Evolutionary conservation across 2,797 vertebrate species (phyloP).

Genomic region (Protonibea diacanthus): DNA sequence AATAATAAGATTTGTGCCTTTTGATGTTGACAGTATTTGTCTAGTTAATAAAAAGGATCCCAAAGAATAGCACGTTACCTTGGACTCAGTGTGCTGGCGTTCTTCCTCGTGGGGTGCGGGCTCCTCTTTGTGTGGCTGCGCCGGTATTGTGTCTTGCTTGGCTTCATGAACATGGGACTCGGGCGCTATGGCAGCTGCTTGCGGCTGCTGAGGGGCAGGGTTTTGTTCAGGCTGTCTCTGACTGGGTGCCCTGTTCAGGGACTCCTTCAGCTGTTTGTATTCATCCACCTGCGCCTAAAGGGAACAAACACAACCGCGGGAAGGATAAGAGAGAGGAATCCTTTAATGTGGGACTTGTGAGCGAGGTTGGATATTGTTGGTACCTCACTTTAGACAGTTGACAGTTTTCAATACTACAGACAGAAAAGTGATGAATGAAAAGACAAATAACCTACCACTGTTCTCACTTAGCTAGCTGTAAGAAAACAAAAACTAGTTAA

Average conservation of each 20-base stretch:
- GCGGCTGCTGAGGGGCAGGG: constrained; percentile 30
- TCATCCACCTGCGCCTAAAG: constrained; percentile 93
- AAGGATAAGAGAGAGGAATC: background rate
- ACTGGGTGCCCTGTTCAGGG: constrained; percentile 86
- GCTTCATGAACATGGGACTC: constrained; percentile 50
- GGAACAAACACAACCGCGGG: constrained; percentile 19
- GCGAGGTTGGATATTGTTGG: background rate
- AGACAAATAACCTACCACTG: too few species aligned
- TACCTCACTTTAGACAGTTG: too few species aligned
- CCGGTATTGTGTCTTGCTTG: background rate
- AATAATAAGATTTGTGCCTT: background rate
- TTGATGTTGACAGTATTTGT: background rate
- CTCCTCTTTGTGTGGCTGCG: constrained; percentile 29
- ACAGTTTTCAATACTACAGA: too few species aligned
- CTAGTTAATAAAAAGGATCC: background rate
- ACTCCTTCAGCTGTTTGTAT: constrained; percentile 93
- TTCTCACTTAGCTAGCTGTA: too few species aligned
- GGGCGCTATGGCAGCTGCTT: constrained; percentile 33
- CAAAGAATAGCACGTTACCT: constrained; percentile 51
- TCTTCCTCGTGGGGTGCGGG: constrained; percentile 5
- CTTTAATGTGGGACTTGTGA: background rate
- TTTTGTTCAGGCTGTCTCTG: constrained; percentile 60
- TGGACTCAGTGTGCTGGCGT: constrained; percentile 50
- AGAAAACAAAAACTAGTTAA: too few species aligned
- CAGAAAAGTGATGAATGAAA: too few species aligned